phyloP scores from a whole-genome alignment of 2,797 vertebrate genomes.

The Falco biarmicus region DNA sequence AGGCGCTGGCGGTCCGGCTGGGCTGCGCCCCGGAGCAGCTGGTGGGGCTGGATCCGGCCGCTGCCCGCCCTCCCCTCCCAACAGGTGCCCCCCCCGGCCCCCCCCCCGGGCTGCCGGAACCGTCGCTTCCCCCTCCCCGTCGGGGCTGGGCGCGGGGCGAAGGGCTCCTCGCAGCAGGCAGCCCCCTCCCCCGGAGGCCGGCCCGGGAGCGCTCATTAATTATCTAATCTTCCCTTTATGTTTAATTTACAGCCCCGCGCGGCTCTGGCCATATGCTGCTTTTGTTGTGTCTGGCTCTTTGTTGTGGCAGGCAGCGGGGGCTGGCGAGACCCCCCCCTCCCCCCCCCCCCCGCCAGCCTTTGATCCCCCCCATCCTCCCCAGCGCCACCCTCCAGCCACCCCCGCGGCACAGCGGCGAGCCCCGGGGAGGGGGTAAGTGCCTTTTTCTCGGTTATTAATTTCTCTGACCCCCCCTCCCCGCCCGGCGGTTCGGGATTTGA shows the following conservation, averaged over 20 bases:
- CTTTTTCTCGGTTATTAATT: conserved; percentile 9
- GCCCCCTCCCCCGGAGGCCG: conserved; percentile 46
- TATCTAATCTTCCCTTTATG: conserved; percentile 91
- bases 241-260: conserved; percentile 90
- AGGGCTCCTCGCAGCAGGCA: conserved; percentile 12
- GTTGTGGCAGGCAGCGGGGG: conserved; percentile 43
- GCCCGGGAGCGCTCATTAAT: conserved; percentile 86
- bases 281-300: conserved; percentile 80
- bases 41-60: conserved; percentile 34
- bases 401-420: not conserved
- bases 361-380: not conserved
- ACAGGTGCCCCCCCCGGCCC: conserved; percentile 4
- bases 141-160: not conserved
- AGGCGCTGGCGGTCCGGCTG: conserved; percentile 49
- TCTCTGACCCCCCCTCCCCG: not conserved
- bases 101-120: no score
- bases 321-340: not conserved
- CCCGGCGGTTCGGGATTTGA: not conserved
- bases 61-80: conserved; percentile 31
- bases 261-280: conserved; percentile 86
- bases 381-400: not conserved
- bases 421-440: not conserved
- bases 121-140: not conserved
- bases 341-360: not conserved
- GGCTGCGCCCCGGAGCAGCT: conserved; percentile 73